Base-by-base conservation (phyloP, 2,797 vertebrate genomes). In the Darevskia nairensis region DNA sequence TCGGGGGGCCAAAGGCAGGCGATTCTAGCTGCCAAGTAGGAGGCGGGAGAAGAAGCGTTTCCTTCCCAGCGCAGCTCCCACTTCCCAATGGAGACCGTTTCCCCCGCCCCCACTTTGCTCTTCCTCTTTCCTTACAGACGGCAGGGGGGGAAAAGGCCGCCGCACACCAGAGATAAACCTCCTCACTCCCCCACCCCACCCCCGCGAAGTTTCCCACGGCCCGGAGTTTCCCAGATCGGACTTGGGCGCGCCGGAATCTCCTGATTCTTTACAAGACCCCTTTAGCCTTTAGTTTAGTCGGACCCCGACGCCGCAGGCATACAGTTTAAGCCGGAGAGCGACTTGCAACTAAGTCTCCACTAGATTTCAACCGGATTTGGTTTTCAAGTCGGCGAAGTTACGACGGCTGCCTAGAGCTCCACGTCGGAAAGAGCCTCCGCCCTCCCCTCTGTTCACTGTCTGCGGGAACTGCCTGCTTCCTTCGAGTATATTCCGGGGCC, bases 31-130 rank as follows among this genome's bases (percentile, higher is more conserved):
- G 6, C 46, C 27, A 8, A 8, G 21, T 3, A 21, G 17, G 3
- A 2, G 64, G 1, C 17, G 11, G 50, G 8, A 19, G 6, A 29
- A 44, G 0, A 15, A 0, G 19, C 8, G 8, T 27, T 41, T 15
- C 6, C 41, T 13, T 17, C 68, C 15, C 50, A 9, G 44, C 29
- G 3, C 2, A 50, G 13, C 32, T 17, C 6, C 69, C 29, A 10
- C 10, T 4, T 25, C 11, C 8, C 50, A 19, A 23, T 39, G 7
- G n/a, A 0, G 17, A 41, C 35, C 27, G 6, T 27, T 3, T 11
- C 13, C 25, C 25, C 10, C 39, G 15, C 19, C 3, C 35, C 29
- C 66, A 1, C 27, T 15, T 27, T 3, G 46, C 8, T 6, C n/a
- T n/a, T 6, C 80, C 39, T 23, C 5, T 8, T 68, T 69, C 17